Evolutionary conservation across 2,113 vertebrate genomes (phyloP).

Genomic region (Phyllostomus discolor): DNA sequence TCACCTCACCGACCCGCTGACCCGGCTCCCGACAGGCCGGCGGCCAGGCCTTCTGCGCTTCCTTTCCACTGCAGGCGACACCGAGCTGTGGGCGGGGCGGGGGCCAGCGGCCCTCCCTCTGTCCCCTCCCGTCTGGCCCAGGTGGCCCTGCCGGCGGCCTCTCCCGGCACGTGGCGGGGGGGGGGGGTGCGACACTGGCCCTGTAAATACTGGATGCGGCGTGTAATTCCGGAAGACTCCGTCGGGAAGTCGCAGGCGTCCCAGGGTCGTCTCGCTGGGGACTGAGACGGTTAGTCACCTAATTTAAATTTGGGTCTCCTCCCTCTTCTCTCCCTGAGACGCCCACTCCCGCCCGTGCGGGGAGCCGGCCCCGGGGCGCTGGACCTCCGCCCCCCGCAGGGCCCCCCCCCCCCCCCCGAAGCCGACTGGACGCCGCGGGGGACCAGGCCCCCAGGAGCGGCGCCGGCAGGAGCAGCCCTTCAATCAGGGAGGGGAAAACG

Average conservation of each 20-base stretch:
- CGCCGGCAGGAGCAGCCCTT: not conserved
- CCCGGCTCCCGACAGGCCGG: fast-evolving
- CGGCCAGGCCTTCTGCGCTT: fast-evolving
- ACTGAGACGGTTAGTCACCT: fast-evolving
- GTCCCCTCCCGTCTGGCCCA: no score
- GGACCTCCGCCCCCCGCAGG: fast-evolving
- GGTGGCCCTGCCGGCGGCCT: no score
- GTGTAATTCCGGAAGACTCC: fast-evolving
- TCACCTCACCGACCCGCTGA: fast-evolving
- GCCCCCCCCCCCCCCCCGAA: no score
- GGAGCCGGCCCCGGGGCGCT: fast-evolving
- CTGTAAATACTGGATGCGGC: fast-evolving
- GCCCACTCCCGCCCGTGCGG: fast-evolving
- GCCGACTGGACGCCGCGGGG: fast-evolving
- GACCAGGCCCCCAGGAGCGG: fast-evolving
- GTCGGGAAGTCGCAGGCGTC: fast-evolving
- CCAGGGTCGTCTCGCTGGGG: fast-evolving
- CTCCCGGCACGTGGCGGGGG: fast-evolving
- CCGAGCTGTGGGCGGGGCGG: no score
- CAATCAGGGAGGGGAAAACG: constrained; percentile 17
- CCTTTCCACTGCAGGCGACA: no score
- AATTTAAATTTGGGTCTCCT: fast-evolving
- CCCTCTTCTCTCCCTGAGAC: fast-evolving
- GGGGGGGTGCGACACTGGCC: no score
- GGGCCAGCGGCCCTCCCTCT: no score